Conservation (phyloP, 2,797 vertebrate species). For the Parauchenoglanis punctatus region DNA sequence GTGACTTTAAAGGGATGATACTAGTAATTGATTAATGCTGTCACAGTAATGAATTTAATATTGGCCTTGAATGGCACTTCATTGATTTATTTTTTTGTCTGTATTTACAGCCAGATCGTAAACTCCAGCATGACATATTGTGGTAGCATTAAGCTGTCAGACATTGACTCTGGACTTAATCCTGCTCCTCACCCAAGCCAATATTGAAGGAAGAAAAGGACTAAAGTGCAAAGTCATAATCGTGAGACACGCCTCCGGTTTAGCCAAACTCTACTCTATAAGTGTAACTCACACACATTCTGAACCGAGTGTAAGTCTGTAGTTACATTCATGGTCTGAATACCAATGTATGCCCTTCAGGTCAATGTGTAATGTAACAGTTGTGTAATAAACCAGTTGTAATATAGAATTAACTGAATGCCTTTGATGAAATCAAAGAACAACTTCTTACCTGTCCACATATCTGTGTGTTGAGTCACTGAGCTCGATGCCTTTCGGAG, state of each 20-base stretch:
- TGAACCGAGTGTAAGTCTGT: background rate
- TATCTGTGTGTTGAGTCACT: conserved; percentile 84
- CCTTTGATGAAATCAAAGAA: background rate
- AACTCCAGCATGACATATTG: background rate
- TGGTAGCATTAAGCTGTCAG: background rate
- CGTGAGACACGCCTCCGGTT: background rate
- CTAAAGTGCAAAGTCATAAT: background rate
- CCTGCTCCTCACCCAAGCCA: background rate
- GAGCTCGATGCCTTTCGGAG: conserved; percentile 73
- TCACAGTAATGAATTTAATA: conserved; percentile 2
- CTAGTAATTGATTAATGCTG: conserved; percentile 4
- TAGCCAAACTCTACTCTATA: background rate
- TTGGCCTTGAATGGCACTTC: conserved; percentile 8
- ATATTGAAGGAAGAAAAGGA: background rate
- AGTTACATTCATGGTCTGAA: background rate
- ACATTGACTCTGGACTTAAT: background rate
- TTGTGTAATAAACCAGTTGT: background rate
- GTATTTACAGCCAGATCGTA: background rate
- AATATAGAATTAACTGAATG: background rate
- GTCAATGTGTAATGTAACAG: background rate
- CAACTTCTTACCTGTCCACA: conserved; percentile 85
- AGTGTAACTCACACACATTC: background rate
- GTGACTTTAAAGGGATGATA: background rate
- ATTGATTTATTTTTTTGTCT: background rate
- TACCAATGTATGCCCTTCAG: background rate